These are phyloP conservation scores for Oscheius sp. DNA, from an alignment of 1,140 invertebrate species.

Conservation along the genomic window DNA sequence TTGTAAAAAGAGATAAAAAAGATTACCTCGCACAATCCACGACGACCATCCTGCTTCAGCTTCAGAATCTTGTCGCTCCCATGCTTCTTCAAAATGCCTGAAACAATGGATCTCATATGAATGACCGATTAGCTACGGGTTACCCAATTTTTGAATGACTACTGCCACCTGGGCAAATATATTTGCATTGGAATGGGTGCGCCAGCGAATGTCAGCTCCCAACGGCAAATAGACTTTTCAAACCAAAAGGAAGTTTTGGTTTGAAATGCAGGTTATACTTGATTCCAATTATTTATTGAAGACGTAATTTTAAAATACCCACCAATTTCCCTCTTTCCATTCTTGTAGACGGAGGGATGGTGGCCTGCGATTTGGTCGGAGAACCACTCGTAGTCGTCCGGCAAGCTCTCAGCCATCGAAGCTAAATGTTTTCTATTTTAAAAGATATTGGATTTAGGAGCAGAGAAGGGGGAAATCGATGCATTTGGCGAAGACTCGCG, in stretches of 20 bases:
- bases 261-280: no score
- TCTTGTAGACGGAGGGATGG: slow-evolving; percentile 55
- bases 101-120: slow-evolving; percentile 20
- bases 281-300: no score
- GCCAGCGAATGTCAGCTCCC: no score
- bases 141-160: background rate
- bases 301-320: background rate
- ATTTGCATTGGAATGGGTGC: no score
- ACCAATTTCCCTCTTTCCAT: slow-evolving; percentile 59
- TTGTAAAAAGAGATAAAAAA: background rate
- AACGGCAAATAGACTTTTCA: no score
- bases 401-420: slow-evolving; percentile 15
- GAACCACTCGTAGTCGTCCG: slow-evolving; percentile 49
- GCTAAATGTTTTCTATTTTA: no score
- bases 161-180: slow-evolving; percentile 6
- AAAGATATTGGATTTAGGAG: no score
- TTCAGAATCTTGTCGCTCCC: slow-evolving; percentile 15
- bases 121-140: slow-evolving; percentile 17
- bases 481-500: no score
- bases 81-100: slow-evolving; percentile 26
- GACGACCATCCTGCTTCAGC: slow-evolving; percentile 4
- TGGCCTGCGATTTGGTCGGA: slow-evolving; percentile 59
- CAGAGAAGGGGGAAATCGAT: no score
- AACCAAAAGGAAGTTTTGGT: no score
- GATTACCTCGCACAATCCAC: slow-evolving; percentile 23